phyloP scores from a whole-genome alignment of 1,140 invertebrate species.

The Eurosta solidaginis region DNA sequence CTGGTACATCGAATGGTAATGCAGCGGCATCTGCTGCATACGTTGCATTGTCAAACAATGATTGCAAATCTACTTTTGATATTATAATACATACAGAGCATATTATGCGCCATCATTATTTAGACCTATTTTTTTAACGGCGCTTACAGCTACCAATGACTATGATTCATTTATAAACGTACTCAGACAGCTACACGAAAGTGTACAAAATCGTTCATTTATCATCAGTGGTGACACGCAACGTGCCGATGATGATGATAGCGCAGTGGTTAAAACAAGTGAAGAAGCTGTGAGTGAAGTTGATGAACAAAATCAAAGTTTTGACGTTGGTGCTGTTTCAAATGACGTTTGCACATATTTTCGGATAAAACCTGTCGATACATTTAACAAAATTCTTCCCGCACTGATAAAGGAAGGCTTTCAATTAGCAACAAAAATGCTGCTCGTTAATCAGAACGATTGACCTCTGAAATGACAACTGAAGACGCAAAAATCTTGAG shows the following conservation, averaged over 20 bases:
- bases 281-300: slow-evolving; percentile 18
- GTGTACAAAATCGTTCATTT: slow-evolving; percentile 41
- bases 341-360: slow-evolving; percentile 58
- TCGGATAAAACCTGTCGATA: slow-evolving; percentile 43
- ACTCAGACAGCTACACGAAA: slow-evolving; percentile 61
- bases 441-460: slow-evolving; percentile 65
- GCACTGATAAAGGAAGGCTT: slow-evolving; percentile 67
- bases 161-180: slow-evolving; percentile 64
- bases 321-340: slow-evolving; percentile 63
- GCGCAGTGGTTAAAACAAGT: neutral
- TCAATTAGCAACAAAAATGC: slow-evolving; percentile 66
- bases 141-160: slow-evolving; percentile 65
- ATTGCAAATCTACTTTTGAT: slow-evolving; percentile 65
- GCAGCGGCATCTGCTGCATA: slow-evolving; percentile 65
- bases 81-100: slow-evolving; percentile 64
- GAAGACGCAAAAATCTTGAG: slow-evolving; percentile 66
- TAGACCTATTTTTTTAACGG: slow-evolving; percentile 62
- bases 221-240: neutral
- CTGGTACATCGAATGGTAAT: slow-evolving; percentile 64
- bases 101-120: slow-evolving; percentile 64
- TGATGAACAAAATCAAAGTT: slow-evolving; percentile 32
- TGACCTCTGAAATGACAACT: slow-evolving; percentile 67
- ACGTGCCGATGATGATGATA: neutral
- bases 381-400: slow-evolving; percentile 60
- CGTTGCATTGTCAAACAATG: slow-evolving; percentile 62